phyloP scores from a whole-genome alignment of 2,888 invertebrate species.

The Drosophila nr. perissopoda region DNA sequence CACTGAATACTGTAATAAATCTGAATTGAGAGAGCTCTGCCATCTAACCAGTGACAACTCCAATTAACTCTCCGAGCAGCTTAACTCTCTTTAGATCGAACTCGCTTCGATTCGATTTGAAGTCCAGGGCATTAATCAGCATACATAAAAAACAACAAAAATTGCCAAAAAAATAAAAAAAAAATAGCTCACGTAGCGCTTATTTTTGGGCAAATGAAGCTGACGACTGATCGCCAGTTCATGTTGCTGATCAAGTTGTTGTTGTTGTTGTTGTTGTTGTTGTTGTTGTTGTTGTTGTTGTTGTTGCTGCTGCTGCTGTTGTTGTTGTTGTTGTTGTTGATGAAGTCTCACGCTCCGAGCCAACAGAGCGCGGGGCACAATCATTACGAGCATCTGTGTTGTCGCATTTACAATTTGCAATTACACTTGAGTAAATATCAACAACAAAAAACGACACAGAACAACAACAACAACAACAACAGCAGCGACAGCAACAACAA shows the following conservation, averaged over 20 bases:
- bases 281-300: slow-evolving; percentile 7
- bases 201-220: slow-evolving; percentile 48
- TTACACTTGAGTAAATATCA: slow-evolving; percentile 81
- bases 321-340: slow-evolving; percentile 26
- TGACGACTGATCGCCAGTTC: slow-evolving; percentile 37
- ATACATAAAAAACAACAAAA: slow-evolving; percentile 19
- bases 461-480: slow-evolving; percentile 29
- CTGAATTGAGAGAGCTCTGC: no score
- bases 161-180: slow-evolving; percentile 8
- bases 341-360: slow-evolving; percentile 60
- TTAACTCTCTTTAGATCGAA: neutral
- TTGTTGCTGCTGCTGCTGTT: slow-evolving; percentile 7
- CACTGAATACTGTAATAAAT: no score
- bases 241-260: slow-evolving; percentile 12
- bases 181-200: slow-evolving; percentile 37
- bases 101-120: neutral
- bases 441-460: slow-evolving; percentile 46
- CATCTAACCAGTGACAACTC: neutral
- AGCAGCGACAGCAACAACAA: slow-evolving; percentile 17
- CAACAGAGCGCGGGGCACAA: slow-evolving; percentile 45
- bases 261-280: neutral
- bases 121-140: slow-evolving; percentile 2
- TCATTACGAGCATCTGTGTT: slow-evolving; percentile 76
- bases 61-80: neutral
- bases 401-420: slow-evolving; percentile 82